Percentiles rank a stretch among this genome's conserved stretches.
Evolutionary conservation across 2,113 vertebrate species (phyloP).

Genomic region (Silurus glanis): DNA sequence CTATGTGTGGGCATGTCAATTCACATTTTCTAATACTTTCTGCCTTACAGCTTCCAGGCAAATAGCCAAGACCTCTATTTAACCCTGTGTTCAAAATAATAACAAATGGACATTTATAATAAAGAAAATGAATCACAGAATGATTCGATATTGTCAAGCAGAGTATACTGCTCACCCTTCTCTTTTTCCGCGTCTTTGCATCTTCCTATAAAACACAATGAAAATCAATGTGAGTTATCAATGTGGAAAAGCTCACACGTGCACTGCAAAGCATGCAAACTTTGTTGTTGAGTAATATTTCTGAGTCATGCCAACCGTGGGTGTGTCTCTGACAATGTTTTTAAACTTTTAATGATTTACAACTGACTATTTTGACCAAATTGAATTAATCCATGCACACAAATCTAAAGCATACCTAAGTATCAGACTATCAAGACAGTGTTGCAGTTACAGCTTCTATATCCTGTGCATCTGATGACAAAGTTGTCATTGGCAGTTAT

Average conservation of each 20-base stretch:
- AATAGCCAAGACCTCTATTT: constrained; percentile 8
- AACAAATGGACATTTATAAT: background rate
- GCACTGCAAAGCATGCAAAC: constrained; percentile 44
- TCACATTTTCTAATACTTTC: constrained; percentile 42
- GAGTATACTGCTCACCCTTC: constrained; percentile 70
- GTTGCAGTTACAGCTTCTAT: background rate
- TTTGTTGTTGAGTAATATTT: background rate
- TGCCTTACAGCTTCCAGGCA: constrained; percentile 34
- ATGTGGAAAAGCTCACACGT: background rate
- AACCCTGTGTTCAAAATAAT: background rate
- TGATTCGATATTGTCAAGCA: background rate
- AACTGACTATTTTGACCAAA: background rate
- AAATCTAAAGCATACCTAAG: background rate
- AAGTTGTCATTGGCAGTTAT: background rate
- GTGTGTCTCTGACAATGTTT: background rate
- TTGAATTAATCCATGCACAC: background rate
- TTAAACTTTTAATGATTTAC: background rate
- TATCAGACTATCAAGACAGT: background rate
- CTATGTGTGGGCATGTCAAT: background rate
- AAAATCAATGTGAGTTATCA: background rate
- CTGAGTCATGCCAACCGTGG: background rate
- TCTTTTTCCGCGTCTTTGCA: constrained; percentile 70
- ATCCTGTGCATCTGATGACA: background rate
- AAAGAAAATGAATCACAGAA: background rate
- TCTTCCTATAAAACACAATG: constrained; percentile 71